A percentile compares a stretch with the other conserved stretches of the same genome.
phyloP scores from a whole-genome alignment of 2,888 invertebrate species.

The Matsumyia berberina region DNA sequence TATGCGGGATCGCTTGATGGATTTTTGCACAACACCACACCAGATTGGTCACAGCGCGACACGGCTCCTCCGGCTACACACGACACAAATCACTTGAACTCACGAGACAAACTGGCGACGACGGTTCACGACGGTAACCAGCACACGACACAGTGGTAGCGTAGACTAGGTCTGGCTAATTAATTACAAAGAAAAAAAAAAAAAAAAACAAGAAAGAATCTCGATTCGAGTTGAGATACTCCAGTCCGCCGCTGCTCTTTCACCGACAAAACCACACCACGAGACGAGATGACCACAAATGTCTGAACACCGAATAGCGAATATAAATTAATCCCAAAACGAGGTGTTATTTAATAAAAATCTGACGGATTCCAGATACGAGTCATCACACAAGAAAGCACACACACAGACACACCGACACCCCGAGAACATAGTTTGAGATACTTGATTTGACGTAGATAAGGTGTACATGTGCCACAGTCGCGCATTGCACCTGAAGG shows the following conservation, averaged over 20 bases:
- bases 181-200: conserved; percentile 64
- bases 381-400: conserved; percentile 8
- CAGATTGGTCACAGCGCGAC: no score
- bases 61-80: no score
- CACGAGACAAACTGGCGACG: conserved; percentile 72
- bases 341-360: conserved; percentile 56
- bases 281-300: conserved; percentile 53
- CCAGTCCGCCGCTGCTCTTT: conserved; percentile 26
- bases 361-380: conserved; percentile 31
- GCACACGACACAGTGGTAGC: conserved; percentile 18
- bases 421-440: background rate
- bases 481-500: conserved; percentile 51
- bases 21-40: conserved; percentile 50
- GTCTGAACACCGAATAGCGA: conserved; percentile 51
- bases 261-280: conserved; percentile 19
- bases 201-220: conserved; percentile 63
- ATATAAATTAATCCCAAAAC: conserved; percentile 66
- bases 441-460: conserved; percentile 26
- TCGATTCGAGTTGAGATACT: conserved; percentile 16
- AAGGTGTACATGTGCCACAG: background rate
- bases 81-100: conserved; percentile 57
- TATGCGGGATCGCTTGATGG: conserved; percentile 18
- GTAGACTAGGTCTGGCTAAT: conserved; percentile 40
- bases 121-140: conserved; percentile 25
- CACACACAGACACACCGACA: background rate